phyloP scores from a whole-genome alignment of 2,797 vertebrate species.

The Sternarchorhynchus goeldii region DNA sequence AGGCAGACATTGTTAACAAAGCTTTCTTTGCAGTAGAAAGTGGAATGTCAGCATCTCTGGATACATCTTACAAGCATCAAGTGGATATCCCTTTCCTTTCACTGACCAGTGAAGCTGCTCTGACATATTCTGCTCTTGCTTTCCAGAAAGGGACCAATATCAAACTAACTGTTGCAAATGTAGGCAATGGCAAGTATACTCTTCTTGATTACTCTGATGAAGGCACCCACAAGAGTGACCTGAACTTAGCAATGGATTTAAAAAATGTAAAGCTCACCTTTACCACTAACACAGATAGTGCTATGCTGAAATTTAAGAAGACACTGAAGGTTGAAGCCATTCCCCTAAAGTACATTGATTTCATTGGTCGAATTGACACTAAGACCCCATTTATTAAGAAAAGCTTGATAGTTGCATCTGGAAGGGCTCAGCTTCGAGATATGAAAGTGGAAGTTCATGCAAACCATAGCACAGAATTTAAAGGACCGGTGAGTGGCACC shows the following conservation, averaged over 20 bases:
- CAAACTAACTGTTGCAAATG: slow-evolving; percentile 69
- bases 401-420: slow-evolving; percentile 77
- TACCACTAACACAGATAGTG: slow-evolving; percentile 74
- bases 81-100: slow-evolving; percentile 72
- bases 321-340: slow-evolving; percentile 72
- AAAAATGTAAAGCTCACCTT: slow-evolving; percentile 68
- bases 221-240: slow-evolving; percentile 71
- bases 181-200: slow-evolving; percentile 74
- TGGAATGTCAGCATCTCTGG: slow-evolving; percentile 78
- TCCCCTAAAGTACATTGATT: slow-evolving; percentile 67
- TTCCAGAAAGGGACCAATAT: slow-evolving; percentile 70
- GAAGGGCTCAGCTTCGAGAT: slow-evolving; percentile 70
- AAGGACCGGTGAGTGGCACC: slow-evolving; percentile 76
- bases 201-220: slow-evolving; percentile 72
- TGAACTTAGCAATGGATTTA: slow-evolving; percentile 73
- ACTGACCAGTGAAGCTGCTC: slow-evolving; percentile 74
- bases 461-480: slow-evolving; percentile 80
- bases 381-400: slow-evolving; percentile 80
- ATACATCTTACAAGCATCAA: slow-evolving; percentile 79
- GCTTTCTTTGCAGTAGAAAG: slow-evolving; percentile 75
- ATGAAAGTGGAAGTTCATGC: slow-evolving; percentile 79
- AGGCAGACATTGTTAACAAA: slow-evolving; percentile 74
- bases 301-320: slow-evolving; percentile 82
- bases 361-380: slow-evolving; percentile 78
- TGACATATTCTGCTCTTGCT: slow-evolving; percentile 74